These are phyloP conservation scores for Drosophila paulistorum DNA, from an alignment of 1,140 invertebrate species.

Conservation along the genomic window DNA sequence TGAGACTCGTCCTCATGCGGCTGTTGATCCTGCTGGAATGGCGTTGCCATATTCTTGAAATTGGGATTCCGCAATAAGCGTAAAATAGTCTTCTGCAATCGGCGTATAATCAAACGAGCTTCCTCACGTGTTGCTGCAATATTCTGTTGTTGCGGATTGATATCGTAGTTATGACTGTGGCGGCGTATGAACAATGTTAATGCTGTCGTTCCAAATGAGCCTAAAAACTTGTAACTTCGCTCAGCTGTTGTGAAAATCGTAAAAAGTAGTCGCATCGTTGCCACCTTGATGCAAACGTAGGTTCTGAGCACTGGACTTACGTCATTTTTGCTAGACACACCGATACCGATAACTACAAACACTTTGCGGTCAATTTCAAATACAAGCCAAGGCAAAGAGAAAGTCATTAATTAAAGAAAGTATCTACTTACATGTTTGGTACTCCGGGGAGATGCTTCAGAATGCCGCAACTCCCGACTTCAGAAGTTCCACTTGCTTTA, in stretches of 20 bases:
- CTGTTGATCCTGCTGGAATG: conserved; percentile 36
- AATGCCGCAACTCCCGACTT: background rate
- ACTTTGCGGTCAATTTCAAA: conserved; percentile 1
- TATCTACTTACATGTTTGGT: background rate
- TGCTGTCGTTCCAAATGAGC: conserved; percentile 7
- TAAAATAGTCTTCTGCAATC: conserved; percentile 54
- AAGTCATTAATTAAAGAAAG: background rate
- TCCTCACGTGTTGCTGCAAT: conserved; percentile 42
- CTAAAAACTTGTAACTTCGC: conserved; percentile 49
- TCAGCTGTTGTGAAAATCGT: conserved; percentile 61
- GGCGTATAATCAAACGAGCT: conserved; percentile 55
- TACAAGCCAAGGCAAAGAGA: background rate
- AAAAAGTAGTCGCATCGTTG: conserved; percentile 57
- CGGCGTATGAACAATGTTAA: conserved; percentile 42
- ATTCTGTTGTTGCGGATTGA: conserved; percentile 34
- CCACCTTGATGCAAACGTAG: conserved; percentile 47
- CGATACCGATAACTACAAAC: conserved; percentile 4
- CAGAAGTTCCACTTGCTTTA: background rate
- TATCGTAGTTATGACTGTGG: conserved; percentile 39
- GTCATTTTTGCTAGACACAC: conserved; percentile 3
- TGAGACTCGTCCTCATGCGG: conserved; percentile 25
- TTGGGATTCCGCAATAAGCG: conserved; percentile 58
- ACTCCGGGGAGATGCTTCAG: background rate
- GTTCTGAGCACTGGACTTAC: conserved; percentile 13
- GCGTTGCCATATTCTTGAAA: conserved; percentile 43